Evolutionary conservation across 2,888 invertebrate species (phyloP), one percentile per base, ranked within the genome.

Genomic region (Caenorhabditis sp.): DNA sequence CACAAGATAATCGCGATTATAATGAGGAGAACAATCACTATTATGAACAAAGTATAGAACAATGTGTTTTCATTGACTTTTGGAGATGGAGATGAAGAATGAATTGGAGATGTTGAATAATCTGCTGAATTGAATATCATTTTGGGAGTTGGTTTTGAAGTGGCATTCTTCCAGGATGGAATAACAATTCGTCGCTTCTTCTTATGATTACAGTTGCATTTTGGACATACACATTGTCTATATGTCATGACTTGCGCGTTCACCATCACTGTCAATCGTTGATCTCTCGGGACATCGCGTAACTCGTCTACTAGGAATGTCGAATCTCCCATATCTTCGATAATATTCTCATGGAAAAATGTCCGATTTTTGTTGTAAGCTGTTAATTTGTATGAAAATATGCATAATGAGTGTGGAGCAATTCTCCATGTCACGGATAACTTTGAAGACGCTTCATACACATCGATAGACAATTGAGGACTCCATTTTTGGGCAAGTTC

Each of bases 401-500:
- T 65, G 65, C 72, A 72, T 1, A 72, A 54, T 2, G 53, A 53
- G 1, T 27, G 21, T 21, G 72, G 72, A n/a, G 72, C 72, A 0
- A 64, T 58, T 58, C 58, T 43, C 43, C 43, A 43, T 10, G 43
- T 10, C 3, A 43, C 14, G 5, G 14, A 10, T 4, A 67, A 49
- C 14, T 64, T 63, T 3, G 67, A 61, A 23, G 63, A 62, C 1
- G 64, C 52, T 59, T 67, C 65, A 59, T 58, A 62, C 3, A 65
- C 54, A 54, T 72, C 59, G 8, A 64, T 64, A 17, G 63, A 67
- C 61, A 72, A 60, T 56, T 59, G 60, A 3, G 71, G 71, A 63
- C 67, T 67, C 71, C 71, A 71, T 63, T 63, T 53, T 25, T 67
- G 63, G 10, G 67, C 71, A 58, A 71, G 61, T 43, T 59, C 71